Conservation (phyloP, 2,113 vertebrate genomes). For the Physeter macrocephalus region DNA sequence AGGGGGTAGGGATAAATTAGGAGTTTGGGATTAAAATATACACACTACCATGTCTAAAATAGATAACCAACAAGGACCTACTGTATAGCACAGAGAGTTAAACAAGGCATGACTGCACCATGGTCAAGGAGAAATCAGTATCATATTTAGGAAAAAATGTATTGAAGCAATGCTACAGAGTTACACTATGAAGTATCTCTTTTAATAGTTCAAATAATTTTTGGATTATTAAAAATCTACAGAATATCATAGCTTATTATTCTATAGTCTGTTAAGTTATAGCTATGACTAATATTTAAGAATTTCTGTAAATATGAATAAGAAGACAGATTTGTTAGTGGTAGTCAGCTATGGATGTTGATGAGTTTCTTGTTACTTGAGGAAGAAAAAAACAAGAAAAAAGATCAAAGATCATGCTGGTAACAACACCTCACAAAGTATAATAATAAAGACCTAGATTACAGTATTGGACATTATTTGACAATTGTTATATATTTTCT, state of each 20-base stretch:
- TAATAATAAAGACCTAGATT: constrained; percentile 39
- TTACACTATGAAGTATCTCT: not conserved
- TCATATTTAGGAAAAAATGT: not conserved
- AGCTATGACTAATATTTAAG: not conserved
- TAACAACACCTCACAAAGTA: constrained; percentile 44
- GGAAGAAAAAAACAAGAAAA: not conserved
- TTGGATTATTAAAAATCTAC: not conserved
- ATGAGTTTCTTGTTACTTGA: constrained; percentile 21
- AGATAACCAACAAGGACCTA: not conserved
- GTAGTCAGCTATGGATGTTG: not conserved
- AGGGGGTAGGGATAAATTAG: not conserved
- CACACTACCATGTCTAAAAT: not conserved
- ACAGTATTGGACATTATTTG: constrained; percentile 23
- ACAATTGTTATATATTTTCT: constrained; percentile 30
- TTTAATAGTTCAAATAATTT: not conserved
- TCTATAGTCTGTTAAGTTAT: not conserved
- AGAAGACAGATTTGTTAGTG: not conserved
- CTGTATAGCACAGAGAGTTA: not conserved
- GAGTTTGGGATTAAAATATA: not conserved
- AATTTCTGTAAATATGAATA: not conserved
- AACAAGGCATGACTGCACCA: not conserved
- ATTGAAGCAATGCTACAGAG: not conserved
- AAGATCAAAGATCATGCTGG: constrained; percentile 6
- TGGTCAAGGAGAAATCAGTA: not conserved
- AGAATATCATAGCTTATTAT: not conserved